A percentile compares a stretch with the other conserved stretches of the same genome.
Evolutionary conservation across 37 sponge, comb jelly and placozoan species (phyloP).

Genomic region (Dysidea cf. avara): DNA sequence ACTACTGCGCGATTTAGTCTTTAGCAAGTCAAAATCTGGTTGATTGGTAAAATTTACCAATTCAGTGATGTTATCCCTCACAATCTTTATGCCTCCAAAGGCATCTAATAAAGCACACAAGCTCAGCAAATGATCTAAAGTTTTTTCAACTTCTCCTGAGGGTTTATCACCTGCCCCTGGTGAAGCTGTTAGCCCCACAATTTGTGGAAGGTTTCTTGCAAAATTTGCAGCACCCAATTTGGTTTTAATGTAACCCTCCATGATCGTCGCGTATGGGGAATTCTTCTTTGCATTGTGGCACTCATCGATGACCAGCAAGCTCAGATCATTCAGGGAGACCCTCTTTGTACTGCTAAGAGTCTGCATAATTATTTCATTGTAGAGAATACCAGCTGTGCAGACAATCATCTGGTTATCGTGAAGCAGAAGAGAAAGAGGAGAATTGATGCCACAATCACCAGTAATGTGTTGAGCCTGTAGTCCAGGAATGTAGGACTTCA

Average conservation of each 20-base stretch:
- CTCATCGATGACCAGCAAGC: conserved; percentile 81
- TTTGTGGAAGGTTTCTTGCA: conserved; percentile 35
- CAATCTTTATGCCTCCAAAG: conserved; percentile 38
- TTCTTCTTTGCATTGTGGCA: conserved; percentile 75
- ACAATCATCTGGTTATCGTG: conserved; percentile 51
- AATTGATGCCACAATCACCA: too few relatives aligned
- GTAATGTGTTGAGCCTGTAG: conserved; percentile 14
- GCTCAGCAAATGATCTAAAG: conserved; percentile 30
- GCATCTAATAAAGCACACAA: conserved; percentile 68
- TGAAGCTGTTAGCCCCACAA: conserved; percentile 66
- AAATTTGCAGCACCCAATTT: conserved; percentile 20
- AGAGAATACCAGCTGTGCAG: conserved; percentile 61
- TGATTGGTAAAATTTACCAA: conserved; percentile 10
- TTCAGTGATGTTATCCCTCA: conserved; percentile 29
- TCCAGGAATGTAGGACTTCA: conserved; percentile 7
- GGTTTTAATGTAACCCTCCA: conserved; percentile 34
- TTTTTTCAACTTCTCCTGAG: background rate
- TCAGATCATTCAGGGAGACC: too few relatives aligned
- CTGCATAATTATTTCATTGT: conserved; percentile 28
- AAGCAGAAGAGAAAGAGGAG: too few relatives aligned
- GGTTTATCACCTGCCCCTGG: conserved; percentile 60
- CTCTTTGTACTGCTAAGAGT: too few relatives aligned
- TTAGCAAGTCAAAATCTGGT: conserved; percentile 1
- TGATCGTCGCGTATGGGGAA: conserved; percentile 50
- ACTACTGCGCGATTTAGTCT: too few relatives aligned